Base-by-base conservation (phyloP, 2,797 vertebrate species). In the Euthynnus affinis region DNA sequence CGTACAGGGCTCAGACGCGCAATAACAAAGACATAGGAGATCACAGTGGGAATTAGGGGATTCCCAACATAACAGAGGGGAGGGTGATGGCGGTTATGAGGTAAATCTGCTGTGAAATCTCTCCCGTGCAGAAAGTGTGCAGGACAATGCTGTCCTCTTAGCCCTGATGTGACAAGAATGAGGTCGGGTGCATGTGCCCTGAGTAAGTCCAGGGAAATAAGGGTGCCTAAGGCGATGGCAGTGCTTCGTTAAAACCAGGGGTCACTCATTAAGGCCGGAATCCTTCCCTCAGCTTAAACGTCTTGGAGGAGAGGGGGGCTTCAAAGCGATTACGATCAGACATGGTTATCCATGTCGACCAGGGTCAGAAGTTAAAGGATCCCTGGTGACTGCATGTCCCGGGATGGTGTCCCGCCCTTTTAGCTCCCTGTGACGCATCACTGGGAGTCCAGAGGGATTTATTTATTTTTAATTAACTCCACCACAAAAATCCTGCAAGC, bases 351-450 rank as follows among this genome's bases (percentile, higher is more conserved):
- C 81, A 85, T 91, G 88, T 87, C 83, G 66, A 63, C 66, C 85
- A 71, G 84, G 90, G 90, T 92, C 93, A 93, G 77, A 90, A 86
- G 92, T 90, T 88, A 91, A 91, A 90, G 75, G 79, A 85, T 88
- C 87, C 83, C 86, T 86, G 84, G 78, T 88, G 87, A 91, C 85
- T 90, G 78, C 75, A 69, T 78, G 79, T 71, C 81, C 80, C 9
- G 1, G 62, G 52, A 74, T 74, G 69, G 32, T 74, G 5, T 61
- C 20, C 64, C 22, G 25, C 3, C 13, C 23, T 48, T 1, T 29
- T 0, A 44, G 44, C 65, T 22, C 44, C 56, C 15, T 27, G 5
- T 20, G 10, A 76, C 55, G 2, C 65, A 65, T 68, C 48, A 13
- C 63, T 66, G 10, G 22, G 75, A 34, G 29, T 57, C 73, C 75